phyloP scores from a whole-genome alignment of 2,888 invertebrate genomes.

The Zygaena filipendulae region DNA sequence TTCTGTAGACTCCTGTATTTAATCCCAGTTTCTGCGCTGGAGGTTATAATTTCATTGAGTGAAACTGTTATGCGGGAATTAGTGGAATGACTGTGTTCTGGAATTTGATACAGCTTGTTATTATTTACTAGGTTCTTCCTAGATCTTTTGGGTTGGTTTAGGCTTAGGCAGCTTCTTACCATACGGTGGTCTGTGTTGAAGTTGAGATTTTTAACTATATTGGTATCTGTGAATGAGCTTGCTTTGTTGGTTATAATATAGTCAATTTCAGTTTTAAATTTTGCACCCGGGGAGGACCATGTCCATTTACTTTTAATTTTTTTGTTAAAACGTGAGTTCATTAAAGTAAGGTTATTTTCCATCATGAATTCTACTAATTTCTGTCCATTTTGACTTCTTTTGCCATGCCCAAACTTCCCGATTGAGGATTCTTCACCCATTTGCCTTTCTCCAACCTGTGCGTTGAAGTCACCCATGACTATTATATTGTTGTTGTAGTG shows the following conservation, averaged over 20 bases:
- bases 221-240: conserved; percentile 8
- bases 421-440: conserved; percentile 4
- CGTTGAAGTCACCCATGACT: conserved; percentile 6
- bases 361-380: conserved; percentile 7
- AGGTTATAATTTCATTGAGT: conserved; percentile 3
- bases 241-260: conserved; percentile 5
- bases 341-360: conserved; percentile 11
- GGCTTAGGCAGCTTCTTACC: conserved; percentile 5
- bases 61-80: conserved; percentile 1
- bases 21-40: conserved; percentile 1
- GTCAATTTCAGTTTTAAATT: conserved; percentile 9
- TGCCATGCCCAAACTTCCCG: conserved; percentile 10
- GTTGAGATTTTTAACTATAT: conserved; percentile 4
- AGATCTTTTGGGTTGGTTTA: conserved; percentile 4
- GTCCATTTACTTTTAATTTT: conserved; percentile 13
- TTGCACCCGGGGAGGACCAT: conserved; percentile 12
- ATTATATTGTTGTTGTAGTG: conserved; percentile 6
- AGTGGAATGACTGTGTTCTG: conserved; percentile 2
- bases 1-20: conserved; percentile 4
- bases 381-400: conserved; percentile 12
- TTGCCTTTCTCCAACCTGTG: conserved; percentile 3
- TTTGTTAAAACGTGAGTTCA: conserved; percentile 10
- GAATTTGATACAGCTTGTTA: conserved; percentile 1
- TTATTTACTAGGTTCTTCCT: conserved; percentile 5
- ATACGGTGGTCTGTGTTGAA: conserved; percentile 9